phyloP scores from a whole-genome alignment of 2,888 invertebrate genomes.

The Epinotia nisella region DNA sequence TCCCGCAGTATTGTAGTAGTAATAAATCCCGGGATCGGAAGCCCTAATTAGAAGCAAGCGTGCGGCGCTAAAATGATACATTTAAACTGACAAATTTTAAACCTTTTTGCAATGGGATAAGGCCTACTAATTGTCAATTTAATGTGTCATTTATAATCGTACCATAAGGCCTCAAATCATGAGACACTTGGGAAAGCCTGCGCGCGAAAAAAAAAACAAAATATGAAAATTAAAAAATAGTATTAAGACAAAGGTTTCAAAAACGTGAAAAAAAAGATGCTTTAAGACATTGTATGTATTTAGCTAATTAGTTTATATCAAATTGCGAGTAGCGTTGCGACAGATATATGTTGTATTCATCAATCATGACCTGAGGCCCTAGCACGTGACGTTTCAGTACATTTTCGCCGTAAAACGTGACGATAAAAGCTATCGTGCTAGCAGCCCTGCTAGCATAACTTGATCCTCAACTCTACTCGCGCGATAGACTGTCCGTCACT shows the following conservation, averaged over 20 bases:
- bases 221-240: slow-evolving; percentile 31
- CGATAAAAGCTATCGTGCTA: no score
- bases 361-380: slow-evolving; percentile 4
- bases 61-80: slow-evolving; percentile 4
- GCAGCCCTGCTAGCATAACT: no score
- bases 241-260: slow-evolving; percentile 40
- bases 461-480: no score
- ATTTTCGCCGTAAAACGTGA: no score
- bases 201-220: slow-evolving; percentile 37
- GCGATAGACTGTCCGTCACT: no score
- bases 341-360: slow-evolving; percentile 34
- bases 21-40: no score
- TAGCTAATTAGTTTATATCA: slow-evolving; percentile 43
- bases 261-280: slow-evolving; percentile 42
- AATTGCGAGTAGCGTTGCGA: slow-evolving; percentile 21
- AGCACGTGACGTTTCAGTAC: no score
- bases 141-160: neutral
- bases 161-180: no score
- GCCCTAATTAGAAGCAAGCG: slow-evolving; percentile 9
- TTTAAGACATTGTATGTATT: slow-evolving; percentile 44
- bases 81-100: slow-evolving; percentile 4
- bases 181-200: neutral
- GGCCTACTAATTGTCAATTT: neutral
- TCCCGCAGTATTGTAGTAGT: no score
- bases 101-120: neutral